Base-by-base conservation (phyloP, 2,888 invertebrate genomes). In the Pherbina coryleti region DNA sequence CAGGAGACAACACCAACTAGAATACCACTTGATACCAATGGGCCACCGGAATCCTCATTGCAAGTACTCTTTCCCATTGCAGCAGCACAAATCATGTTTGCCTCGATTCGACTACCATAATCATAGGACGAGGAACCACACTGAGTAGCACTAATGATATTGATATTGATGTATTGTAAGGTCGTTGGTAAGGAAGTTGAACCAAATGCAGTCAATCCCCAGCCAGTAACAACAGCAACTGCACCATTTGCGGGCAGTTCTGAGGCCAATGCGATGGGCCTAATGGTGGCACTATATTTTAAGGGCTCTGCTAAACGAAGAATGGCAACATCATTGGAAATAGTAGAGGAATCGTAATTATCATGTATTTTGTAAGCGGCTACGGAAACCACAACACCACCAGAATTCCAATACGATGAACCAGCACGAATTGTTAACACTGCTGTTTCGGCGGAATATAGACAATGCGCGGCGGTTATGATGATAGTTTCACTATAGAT, bases 381-480 rank as follows among this genome's bases (percentile, higher is more conserved):
- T 11, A 84, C 81, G 0, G 25, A 8, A 11, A 81, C 80, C 0
- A 92, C 81, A 0, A 91, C 91, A 31, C 86, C 86, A 55, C 84
- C 85, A 28, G 77, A 77, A 71, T 78, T 84, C 78, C 85, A 89
- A 55, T 87, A 89, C 0, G 90, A 89, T 14, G 83, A 82, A 22
- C 83, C 83, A 67, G 80, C 81, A 51, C 83, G 83, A 1, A 83
- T 49, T 11, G 37, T 78, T 28, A 83, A 37, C 0, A 8, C 37
- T 8, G 78, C 71, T 8, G 69, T 74, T 1, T 80, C 37, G 0
- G 66, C 75, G 19, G 55, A 55, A 67, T 90, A 77, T 70, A 88
- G 88, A 81, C 93, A 93, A 83, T 93, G 93, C 5, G 93, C 93
- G 19, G 93, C 93, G 0, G 92, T 93, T 0, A 93, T 79, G 4